Evolutionary conservation across 2,113 vertebrate species (phyloP), one percentile per base, ranked within the genome.

Genomic region (Smithornis capensis): DNA sequence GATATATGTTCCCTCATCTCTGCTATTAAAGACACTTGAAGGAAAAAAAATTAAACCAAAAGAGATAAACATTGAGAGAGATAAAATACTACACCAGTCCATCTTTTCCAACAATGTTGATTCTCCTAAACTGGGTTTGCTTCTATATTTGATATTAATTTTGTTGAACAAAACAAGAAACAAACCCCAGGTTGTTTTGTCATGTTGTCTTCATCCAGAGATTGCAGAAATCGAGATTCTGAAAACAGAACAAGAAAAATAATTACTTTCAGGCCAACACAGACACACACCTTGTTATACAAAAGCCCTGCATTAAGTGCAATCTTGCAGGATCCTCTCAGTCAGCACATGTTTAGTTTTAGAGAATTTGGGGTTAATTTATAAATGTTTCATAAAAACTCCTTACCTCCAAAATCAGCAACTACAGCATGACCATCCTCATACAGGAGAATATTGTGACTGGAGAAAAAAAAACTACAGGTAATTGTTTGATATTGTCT

Each of bases 101-200:
- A 85, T 85, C 37, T 38, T 73, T 84, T 88, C 59, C 71, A 87
- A 31, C 73, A 69, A 23, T 55, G 12, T n/a, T 4, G 59, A n/a
- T 52, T 59, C 68, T 89, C 62, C 70, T 93, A 52, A 45, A 31
- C 55, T 59, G 59, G 62, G 37, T 71, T 87, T 94, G 63, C 59
- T 88, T 63, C n/a, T 68, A 73, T 80, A 83, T 83, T 95, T 92
- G 82, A 82, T 81, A 44, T 8, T 81, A 83, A 95, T 77, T 55
- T 70, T 28, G 40, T 62, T 18, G 37, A 95, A 84, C 7, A 79
- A 56, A 95, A 92, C 9, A 68, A 92, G 84, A 71, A 87, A 97
- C 98, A 95, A 96, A 99, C 99, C 99, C 99, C 99, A 28, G 99
- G 99, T 94, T 99, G 99, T 94, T 99, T 99, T 64, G 99, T 99